Evolutionary conservation across 2,113 vertebrate species (phyloP), one percentile per base, ranked within the genome.

Genomic region (Petrocephalus microphthalmus): DNA sequence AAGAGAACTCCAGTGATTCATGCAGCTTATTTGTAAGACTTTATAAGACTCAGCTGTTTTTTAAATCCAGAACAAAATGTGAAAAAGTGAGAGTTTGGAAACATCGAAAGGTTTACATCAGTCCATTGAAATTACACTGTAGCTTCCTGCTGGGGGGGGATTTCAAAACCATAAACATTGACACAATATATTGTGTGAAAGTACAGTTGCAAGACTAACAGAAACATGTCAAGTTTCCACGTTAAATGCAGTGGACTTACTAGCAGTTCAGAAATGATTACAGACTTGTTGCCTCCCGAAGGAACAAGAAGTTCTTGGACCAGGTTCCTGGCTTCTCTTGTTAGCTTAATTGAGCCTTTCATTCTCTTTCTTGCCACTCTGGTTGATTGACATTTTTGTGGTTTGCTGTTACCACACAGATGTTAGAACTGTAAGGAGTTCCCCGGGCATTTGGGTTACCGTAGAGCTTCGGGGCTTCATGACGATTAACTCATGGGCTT

Each of bases 311-410:
- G 19, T 64, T 20, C 85, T 60, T 86, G 85, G 54, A 86, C 2
- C 33, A 17, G 3, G 33, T 47, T 60, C 6, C 6, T 78, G 47
- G 45, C 51, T 29, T 51, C 20, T 3, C 11, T 88, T 19, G 42
- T 7, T 17, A 33, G 57, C 8, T 71, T 88, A 8, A 88, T 33
- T 56, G 45, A 20, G 52, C 45, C n/a, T 67, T 81, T 87, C 33
- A 37, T 20, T 25, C 42, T 37, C 56, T 83, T 25, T 51, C 84
- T 83, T 87, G 57, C 13, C 71, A 45, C 49, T 51, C 57, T 29
- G 86, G 84, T 89, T 84, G 74, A 90, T 33, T 90, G 88, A 71
- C 88, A 83, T 88, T 88, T 90, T 88, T 89, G 60, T 89, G 87
- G 87, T 37, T 45, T 83, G 52, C 64, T 84, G 47, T 87, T 71